Conservation (phyloP, 2,113 vertebrate genomes). For the Columba janthina region DNA sequence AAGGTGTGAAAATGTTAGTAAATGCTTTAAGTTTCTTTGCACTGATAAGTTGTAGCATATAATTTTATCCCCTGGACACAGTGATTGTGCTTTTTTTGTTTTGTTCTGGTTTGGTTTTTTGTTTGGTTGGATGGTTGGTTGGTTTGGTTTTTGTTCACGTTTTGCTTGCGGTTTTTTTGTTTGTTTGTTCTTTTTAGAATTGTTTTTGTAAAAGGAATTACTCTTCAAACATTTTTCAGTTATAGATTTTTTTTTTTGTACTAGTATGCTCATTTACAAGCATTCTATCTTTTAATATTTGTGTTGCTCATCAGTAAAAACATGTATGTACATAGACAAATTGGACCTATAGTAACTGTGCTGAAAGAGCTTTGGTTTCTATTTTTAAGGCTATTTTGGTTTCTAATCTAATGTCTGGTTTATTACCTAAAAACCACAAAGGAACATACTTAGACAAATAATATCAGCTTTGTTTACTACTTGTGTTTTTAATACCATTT, state of each 20-base stretch:
- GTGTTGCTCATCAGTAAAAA: not conserved
- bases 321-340: not conserved
- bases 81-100: not conserved
- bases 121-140: too few relatives aligned
- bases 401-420: not conserved
- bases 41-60: not conserved
- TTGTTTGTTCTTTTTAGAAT: not conserved
- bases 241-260: not conserved
- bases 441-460: not conserved
- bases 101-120: too few relatives aligned
- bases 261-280: not conserved
- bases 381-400: not conserved
- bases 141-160: too few relatives aligned
- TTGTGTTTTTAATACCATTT: not conserved
- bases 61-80: not conserved
- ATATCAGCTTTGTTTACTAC: not conserved
- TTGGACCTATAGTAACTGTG: not conserved
- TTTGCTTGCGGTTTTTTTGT: too few relatives aligned
- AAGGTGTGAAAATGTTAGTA: not conserved
- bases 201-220: not conserved
- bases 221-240: not conserved
- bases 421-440: not conserved
- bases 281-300: not conserved
- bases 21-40: not conserved
- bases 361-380: not conserved